phyloP scores from a whole-genome alignment of 2,888 invertebrate species.

The Liopterus haemorrhoidalis region DNA sequence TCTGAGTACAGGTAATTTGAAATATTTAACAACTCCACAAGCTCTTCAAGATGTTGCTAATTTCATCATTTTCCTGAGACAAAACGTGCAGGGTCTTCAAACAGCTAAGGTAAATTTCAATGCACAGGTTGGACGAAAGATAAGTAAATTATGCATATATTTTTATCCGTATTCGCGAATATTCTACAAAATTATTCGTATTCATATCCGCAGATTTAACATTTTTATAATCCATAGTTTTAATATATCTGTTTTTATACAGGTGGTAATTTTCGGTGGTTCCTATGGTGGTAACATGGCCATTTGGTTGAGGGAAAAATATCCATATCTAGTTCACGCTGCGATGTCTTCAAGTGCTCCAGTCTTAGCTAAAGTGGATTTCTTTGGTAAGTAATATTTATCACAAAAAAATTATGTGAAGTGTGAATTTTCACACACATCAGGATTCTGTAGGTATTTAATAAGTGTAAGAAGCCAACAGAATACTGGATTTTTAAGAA shows the following conservation, averaged over 20 bases:
- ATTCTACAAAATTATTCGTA: too few relatives aligned
- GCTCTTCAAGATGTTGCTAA: slow-evolving; percentile 61
- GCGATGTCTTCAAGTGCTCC: slow-evolving; percentile 34
- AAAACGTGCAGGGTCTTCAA: slow-evolving; percentile 10
- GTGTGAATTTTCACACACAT: too few relatives aligned
- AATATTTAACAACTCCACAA: slow-evolving; percentile 58
- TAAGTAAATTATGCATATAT: too few relatives aligned
- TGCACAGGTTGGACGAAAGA: too few relatives aligned
- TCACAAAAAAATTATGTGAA: too few relatives aligned
- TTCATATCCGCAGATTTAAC: too few relatives aligned
- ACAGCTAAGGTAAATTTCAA: slow-evolving; percentile 23
- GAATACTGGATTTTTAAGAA: too few relatives aligned
- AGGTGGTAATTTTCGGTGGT: slow-evolving; percentile 34
- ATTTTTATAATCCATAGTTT: too few relatives aligned
- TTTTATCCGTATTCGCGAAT: too few relatives aligned
- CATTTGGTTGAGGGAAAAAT: slow-evolving; percentile 32
- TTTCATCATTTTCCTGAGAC: slow-evolving; percentile 49
- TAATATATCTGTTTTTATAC: slow-evolving; percentile 43
- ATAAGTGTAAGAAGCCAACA: too few relatives aligned
- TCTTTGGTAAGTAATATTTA: slow-evolving; percentile 31
- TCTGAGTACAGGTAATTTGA: slow-evolving; percentile 52
- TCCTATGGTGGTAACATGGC: slow-evolving; percentile 34
- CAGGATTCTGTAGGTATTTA: too few relatives aligned
- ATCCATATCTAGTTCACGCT: slow-evolving; percentile 31
- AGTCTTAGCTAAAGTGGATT: slow-evolving; percentile 31